Percentiles rank a stretch among this genome's conserved stretches.
These are phyloP conservation scores for Calyptomena viridis DNA, from an alignment of 2,113 vertebrate species.

Conservation along the genomic window DNA sequence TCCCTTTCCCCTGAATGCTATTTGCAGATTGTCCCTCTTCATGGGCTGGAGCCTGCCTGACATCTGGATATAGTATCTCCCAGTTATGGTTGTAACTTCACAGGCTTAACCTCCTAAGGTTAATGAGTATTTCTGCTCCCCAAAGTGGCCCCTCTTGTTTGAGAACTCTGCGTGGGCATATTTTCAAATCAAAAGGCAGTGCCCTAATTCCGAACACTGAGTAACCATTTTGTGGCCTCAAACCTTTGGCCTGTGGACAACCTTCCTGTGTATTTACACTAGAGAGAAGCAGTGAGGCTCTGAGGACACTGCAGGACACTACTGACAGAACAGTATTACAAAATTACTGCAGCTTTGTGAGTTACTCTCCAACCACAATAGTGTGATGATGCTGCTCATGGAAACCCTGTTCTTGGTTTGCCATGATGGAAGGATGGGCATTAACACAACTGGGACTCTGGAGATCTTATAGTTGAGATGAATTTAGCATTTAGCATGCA, in stretches of 20 bases:
- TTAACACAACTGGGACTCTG: rapidly evolving
- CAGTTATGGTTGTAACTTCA: not conserved
- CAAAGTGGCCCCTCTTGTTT: not conserved
- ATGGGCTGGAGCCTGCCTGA: not conserved
- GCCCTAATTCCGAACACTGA: not conserved
- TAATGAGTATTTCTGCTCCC: not conserved
- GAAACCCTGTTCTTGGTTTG: not conserved
- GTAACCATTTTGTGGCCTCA: not conserved
- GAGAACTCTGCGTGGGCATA: not conserved
- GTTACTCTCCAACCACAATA: not conserved
- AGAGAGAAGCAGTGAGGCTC: not conserved
- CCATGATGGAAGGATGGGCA: rapidly evolving
- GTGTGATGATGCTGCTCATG: not conserved
- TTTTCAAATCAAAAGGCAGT: not conserved
- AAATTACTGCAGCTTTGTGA: not conserved
- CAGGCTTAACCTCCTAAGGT: not conserved
- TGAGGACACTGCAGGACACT: not conserved
- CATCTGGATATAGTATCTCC: not conserved
- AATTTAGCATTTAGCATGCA: no score
- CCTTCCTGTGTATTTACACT: not conserved
- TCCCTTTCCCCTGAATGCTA: not conserved
- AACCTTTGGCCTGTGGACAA: not conserved
- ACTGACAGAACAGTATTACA: not conserved
- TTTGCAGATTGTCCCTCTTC: not conserved
- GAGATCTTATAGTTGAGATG: rapidly evolving